Conservation (phyloP, 2,113 vertebrate genomes). For the Hippocampus barbouri region DNA sequence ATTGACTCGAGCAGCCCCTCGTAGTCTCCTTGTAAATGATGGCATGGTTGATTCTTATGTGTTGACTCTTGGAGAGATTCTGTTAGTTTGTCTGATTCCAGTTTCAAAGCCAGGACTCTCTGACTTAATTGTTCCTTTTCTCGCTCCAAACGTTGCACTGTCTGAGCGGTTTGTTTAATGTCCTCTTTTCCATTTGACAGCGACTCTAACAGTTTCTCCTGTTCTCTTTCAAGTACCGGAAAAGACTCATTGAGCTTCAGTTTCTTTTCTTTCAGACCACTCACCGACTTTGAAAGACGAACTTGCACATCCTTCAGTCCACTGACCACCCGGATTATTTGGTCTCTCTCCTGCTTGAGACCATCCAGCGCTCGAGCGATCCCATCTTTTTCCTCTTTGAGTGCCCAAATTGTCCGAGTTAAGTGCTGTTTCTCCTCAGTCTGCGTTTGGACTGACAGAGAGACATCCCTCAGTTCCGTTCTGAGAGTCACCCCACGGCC, state of each 20-base stretch:
- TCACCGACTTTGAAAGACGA: constrained; percentile 31
- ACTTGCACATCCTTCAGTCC: constrained; percentile 48
- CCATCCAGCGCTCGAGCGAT: constrained; percentile 33
- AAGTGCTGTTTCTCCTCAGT: constrained; percentile 62
- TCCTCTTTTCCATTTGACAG: constrained; percentile 39
- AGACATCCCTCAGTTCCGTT: constrained; percentile 46
- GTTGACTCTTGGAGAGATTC: constrained; percentile 26
- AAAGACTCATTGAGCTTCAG: constrained; percentile 33
- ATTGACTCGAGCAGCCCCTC: constrained; percentile 26
- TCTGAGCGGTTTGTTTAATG: constrained; percentile 26
- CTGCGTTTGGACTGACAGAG: constrained; percentile 44
- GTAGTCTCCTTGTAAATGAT: constrained; percentile 25
- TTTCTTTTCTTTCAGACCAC: constrained; percentile 40
- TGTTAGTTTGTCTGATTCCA: constrained; percentile 37
- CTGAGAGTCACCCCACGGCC: constrained; percentile 27
- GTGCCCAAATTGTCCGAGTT: constrained; percentile 59
- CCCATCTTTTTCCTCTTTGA: constrained; percentile 62
- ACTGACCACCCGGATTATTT: constrained; percentile 39
- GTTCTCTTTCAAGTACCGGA: constrained; percentile 46
- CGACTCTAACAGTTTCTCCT: constrained; percentile 21
- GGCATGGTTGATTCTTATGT: constrained; percentile 21
- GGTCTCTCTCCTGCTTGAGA: constrained; percentile 51
- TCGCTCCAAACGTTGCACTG: constrained; percentile 34
- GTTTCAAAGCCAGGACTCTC: constrained; percentile 37
- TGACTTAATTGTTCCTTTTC: constrained; percentile 47